phyloP scores from a whole-genome alignment of 2,888 invertebrate species.

The Drosophila incognita region DNA sequence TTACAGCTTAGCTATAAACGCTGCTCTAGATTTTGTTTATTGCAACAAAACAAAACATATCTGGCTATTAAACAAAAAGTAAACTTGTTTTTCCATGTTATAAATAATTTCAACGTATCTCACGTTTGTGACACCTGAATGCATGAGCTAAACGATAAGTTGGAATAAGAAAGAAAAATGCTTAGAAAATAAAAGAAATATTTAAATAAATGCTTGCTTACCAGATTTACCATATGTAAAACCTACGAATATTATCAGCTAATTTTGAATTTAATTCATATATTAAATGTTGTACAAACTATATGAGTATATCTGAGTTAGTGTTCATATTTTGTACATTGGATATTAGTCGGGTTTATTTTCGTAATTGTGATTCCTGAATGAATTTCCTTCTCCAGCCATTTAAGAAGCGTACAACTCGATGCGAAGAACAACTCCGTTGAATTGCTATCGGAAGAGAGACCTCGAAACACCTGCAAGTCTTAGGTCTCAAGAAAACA shows the following conservation, averaged over 20 bases:
- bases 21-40: conserved; percentile 28
- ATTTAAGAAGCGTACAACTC: conserved; percentile 23
- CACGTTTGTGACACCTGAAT: conserved; percentile 34
- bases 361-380: neutral
- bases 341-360: neutral
- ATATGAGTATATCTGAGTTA: neutral
- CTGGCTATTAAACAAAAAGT: conserved; percentile 10
- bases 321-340: neutral
- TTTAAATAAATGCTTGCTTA: neutral
- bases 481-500: conserved; percentile 13
- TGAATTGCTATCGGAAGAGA: conserved; percentile 45
- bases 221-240: neutral
- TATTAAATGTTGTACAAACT: neutral
- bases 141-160: neutral
- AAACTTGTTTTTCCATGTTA: conserved; percentile 18
- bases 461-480: conserved; percentile 63
- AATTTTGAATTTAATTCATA: neutral
- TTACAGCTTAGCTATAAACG: conserved; percentile 3
- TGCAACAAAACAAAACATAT: neutral
- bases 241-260: neutral
- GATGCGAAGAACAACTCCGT: conserved; percentile 43
- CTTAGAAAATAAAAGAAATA: neutral
- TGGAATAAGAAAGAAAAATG: conserved; percentile 2
- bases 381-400: conserved; percentile 1
- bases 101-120: conserved; percentile 28